phyloP scores from a whole-genome alignment of 2,113 vertebrate genomes.

The Diphyllodes magnificus region DNA sequence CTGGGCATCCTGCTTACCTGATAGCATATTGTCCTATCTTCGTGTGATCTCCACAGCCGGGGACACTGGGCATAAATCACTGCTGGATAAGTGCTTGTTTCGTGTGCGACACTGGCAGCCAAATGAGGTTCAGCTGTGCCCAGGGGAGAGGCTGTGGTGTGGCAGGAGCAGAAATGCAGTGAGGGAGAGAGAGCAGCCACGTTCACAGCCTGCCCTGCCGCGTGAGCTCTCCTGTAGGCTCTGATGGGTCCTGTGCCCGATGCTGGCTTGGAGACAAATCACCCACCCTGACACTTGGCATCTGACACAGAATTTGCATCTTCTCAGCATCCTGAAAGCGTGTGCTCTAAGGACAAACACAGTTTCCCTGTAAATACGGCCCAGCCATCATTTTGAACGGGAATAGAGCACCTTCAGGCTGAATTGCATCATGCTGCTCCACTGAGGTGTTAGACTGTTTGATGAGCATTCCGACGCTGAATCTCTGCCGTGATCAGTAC shows the following conservation, averaged over 20 bases:
- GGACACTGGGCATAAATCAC: not conserved
- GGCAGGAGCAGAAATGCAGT: not conserved
- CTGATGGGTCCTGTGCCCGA: not conserved
- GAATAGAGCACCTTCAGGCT: not conserved
- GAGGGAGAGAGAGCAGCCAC: not conserved
- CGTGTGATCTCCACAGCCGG: not conserved
- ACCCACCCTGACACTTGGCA: not conserved
- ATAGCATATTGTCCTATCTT: not conserved
- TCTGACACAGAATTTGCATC: not conserved
- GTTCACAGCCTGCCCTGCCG: not conserved
- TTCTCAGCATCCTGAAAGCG: not conserved
- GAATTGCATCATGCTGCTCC: not conserved
- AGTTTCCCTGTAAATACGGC: not conserved
- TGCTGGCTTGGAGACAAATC: not conserved
- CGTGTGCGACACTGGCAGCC: not conserved
- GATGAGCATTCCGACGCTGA: not conserved
- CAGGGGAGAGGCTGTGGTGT: not conserved
- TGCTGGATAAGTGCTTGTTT: not conserved
- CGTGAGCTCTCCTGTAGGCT: not conserved
- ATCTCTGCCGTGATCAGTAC: not conserved
- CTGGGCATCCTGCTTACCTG: not conserved
- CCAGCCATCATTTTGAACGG: not conserved
- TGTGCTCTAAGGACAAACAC: not conserved
- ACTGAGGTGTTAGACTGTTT: not conserved
- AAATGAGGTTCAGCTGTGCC: rapidly evolving